Evolutionary conservation across 2,113 vertebrate genomes (phyloP).

Genomic region (Tauraco erythrolophus): DNA sequence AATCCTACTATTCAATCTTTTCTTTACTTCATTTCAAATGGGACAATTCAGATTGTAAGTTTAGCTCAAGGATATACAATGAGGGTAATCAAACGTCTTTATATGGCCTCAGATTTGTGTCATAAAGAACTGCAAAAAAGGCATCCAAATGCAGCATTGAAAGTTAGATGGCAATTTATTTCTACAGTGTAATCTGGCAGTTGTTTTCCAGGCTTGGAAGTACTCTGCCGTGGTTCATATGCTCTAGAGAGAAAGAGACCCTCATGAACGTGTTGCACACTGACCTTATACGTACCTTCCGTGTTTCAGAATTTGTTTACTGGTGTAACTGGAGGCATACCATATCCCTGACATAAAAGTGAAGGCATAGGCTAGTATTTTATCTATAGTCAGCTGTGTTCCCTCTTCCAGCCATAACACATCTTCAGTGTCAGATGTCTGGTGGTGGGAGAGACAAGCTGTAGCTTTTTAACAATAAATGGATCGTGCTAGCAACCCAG

Average conservation of each 20-base stretch:
- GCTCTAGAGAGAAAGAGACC: neutral
- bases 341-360: neutral
- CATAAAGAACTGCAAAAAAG: constrained; percentile 49
- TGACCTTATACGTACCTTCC: neutral
- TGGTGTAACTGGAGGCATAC: neutral
- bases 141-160: neutral
- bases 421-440: neutral
- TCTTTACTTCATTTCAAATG: constrained; percentile 7
- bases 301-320: neutral
- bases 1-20: neutral
- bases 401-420: rapidly evolving
- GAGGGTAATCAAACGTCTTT: constrained; percentile 43
- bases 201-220: neutral
- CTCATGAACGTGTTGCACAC: neutral
- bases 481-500: neutral
- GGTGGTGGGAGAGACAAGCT: neutral
- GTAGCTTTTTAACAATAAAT: neutral
- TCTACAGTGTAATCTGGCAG: neutral
- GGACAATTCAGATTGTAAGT: constrained; percentile 7
- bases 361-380: neutral
- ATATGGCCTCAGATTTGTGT: constrained; percentile 37
- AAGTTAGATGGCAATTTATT: constrained; percentile 33
- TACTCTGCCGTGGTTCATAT: neutral
- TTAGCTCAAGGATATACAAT: constrained; percentile 43
- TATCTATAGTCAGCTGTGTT: neutral